Conservation (phyloP, 2,113 vertebrate species). For the Eulemur rufifrons region DNA sequence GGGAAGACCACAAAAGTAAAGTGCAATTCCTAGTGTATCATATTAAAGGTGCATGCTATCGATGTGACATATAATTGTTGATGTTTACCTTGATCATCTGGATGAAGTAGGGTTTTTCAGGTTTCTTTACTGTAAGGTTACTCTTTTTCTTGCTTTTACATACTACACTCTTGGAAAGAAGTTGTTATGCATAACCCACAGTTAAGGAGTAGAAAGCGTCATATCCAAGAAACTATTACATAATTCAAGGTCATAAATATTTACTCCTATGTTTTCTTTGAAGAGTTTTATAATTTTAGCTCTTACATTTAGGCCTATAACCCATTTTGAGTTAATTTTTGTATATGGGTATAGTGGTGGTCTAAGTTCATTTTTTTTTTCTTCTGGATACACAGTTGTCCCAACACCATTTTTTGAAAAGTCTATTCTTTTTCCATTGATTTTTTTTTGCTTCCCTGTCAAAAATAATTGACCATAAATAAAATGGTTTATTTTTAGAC, state of each 20-base stretch:
- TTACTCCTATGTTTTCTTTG: not conserved
- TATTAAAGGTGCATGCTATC: not conserved
- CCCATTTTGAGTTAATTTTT: not conserved
- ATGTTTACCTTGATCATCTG: not conserved
- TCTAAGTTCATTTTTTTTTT: not conserved
- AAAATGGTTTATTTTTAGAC: not conserved
- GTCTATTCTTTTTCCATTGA: too few relatives aligned
- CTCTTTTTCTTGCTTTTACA: not conserved
- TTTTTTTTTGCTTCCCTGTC: too few relatives aligned
- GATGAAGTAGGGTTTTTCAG: not conserved
- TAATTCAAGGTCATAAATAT: not conserved
- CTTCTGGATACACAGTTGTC: not conserved
- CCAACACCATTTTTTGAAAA: not conserved
- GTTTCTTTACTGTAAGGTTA: not conserved
- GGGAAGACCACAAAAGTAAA: not conserved
- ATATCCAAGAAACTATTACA: not conserved
- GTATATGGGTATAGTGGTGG: not conserved
- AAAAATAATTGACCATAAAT: too few relatives aligned
- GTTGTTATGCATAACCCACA: not conserved
- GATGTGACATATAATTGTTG: not conserved
- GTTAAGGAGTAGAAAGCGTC: not conserved
- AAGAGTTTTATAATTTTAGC: not conserved
- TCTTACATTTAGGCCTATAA: not conserved
- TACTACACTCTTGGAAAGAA: not conserved
- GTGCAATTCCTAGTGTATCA: not conserved